Evolutionary conservation across 2,113 vertebrate genomes (phyloP).

Genomic region (Clarias magur): DNA sequence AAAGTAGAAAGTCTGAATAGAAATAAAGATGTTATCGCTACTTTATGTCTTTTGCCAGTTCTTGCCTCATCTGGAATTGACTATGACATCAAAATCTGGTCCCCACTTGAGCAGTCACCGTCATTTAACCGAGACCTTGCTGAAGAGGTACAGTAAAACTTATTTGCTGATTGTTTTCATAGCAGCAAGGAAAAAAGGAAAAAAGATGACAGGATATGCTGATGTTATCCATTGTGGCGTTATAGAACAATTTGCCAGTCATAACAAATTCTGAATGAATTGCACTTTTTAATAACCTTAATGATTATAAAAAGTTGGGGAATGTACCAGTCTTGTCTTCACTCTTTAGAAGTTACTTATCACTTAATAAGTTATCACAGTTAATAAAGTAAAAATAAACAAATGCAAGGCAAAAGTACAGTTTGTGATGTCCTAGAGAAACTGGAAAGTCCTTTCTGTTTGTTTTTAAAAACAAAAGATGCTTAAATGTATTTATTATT

Average conservation of each 20-base stretch:
- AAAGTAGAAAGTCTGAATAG: background rate
- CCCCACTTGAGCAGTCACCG: conserved; percentile 85
- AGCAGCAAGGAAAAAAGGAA: background rate
- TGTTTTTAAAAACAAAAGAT: background rate
- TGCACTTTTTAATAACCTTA: background rate
- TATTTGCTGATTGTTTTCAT: background rate
- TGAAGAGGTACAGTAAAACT: conserved; percentile 81
- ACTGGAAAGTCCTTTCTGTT: background rate
- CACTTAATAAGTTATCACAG: too few relatives aligned
- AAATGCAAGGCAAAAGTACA: background rate
- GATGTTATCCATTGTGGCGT: background rate
- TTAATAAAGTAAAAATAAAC: too few relatives aligned
- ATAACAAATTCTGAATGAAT: background rate
- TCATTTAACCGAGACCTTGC: conserved; percentile 96
- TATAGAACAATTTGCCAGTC: background rate
- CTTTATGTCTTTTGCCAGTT: conserved; percentile 74
- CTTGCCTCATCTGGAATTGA: conserved; percentile 97
- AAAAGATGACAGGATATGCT: background rate
- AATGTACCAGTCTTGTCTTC: background rate
- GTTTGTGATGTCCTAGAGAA: background rate
- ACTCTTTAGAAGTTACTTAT: background rate
- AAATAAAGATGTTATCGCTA: background rate
- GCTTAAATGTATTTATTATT: background rate
- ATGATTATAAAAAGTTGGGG: background rate
- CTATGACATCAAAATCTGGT: conserved; percentile 99